Conservation (phyloP, 2,888 invertebrate species). For the Chrysotoxum bicinctum region DNA sequence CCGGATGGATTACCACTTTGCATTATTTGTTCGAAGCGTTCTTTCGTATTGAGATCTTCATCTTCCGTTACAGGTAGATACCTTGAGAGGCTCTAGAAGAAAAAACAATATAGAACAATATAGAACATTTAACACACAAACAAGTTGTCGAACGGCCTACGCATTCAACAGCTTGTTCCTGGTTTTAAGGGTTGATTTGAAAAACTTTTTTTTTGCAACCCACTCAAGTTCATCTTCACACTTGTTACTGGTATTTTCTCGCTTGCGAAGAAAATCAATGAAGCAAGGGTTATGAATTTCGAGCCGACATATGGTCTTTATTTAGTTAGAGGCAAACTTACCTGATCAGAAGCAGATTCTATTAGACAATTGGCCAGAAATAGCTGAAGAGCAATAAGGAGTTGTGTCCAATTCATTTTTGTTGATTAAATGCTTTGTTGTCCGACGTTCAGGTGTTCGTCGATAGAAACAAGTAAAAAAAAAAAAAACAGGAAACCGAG, state of each 20-base stretch:
- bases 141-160: slow-evolving; percentile 28
- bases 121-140: neutral
- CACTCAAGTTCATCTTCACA: slow-evolving; percentile 41
- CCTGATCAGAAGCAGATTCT: slow-evolving; percentile 76
- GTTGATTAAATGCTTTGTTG: slow-evolving; percentile 41
- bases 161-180: slow-evolving; percentile 44
- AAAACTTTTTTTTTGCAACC: slow-evolving; percentile 20
- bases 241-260: slow-evolving; percentile 42
- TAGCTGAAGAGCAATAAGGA: slow-evolving; percentile 54
- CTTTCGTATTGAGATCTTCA: slow-evolving; percentile 74
- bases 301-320: slow-evolving; percentile 33
- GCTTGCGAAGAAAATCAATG: slow-evolving; percentile 50
- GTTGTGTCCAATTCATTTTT: slow-evolving; percentile 59
- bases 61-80: slow-evolving; percentile 76
- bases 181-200: slow-evolving; percentile 37
- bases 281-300: neutral
- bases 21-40: slow-evolving; percentile 79
- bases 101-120: slow-evolving; percentile 1
- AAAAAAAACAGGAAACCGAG: neutral
- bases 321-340: slow-evolving; percentile 45
- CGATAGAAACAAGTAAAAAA: neutral
- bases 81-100: slow-evolving; percentile 73
- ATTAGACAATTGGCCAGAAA: slow-evolving; percentile 73
- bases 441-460: neutral
- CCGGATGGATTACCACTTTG: slow-evolving; percentile 77